A percentile compares a stretch with the other conserved stretches of the same genome.
Conservation (phyloP, 2,797 vertebrate genomes). For the Hemibagrus guttatus region DNA sequence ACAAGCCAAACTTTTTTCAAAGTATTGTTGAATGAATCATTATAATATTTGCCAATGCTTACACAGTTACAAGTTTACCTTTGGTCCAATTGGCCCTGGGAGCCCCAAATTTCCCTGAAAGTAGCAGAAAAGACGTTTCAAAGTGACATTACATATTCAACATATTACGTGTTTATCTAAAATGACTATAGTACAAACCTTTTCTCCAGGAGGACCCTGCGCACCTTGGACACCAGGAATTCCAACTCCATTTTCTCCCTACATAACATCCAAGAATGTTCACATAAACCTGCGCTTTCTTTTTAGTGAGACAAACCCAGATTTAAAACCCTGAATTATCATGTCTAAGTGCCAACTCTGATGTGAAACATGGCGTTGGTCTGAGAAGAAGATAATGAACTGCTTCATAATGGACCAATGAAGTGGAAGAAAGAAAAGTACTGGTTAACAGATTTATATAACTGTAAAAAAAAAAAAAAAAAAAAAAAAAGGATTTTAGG, state of each 20-base stretch:
- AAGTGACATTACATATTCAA: neutral
- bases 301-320: neutral
- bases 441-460: neutral
- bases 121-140: neutral
- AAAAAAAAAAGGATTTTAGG: neutral
- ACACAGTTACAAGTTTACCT: conserved; percentile 69
- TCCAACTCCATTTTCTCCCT: conserved; percentile 81
- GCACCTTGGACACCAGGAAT: conserved; percentile 75
- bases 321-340: neutral
- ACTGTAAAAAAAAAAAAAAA: neutral
- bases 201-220: conserved; percentile 76
- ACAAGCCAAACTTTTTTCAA: neutral
- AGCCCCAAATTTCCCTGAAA: conserved; percentile 79
- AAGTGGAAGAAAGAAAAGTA: neutral
- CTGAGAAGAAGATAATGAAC: neutral
- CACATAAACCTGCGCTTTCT: neutral
- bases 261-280: neutral
- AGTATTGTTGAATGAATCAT: neutral
- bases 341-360: neutral
- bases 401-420: neutral
- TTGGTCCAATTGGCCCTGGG: conserved; percentile 75
- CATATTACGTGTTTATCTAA: neutral
- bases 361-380: neutral
- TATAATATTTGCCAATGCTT: neutral
- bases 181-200: conserved; percentile 66